phyloP scores from a whole-genome alignment of 2,888 invertebrate genomes.

The Dioctria linearis region DNA sequence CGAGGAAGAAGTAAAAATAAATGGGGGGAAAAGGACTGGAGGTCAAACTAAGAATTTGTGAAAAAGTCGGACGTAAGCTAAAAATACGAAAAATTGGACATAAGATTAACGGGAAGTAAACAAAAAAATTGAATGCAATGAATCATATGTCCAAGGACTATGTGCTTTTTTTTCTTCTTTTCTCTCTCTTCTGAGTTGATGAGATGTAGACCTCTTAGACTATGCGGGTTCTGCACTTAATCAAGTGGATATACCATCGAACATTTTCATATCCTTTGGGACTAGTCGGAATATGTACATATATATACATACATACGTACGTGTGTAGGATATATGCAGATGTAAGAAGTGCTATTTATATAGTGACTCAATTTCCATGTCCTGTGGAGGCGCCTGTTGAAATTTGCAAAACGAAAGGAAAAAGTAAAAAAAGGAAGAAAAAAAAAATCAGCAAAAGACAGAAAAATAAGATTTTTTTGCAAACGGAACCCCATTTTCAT shows the following conservation, averaged over 20 bases:
- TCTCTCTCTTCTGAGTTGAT: slow-evolving; percentile 12
- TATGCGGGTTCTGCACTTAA: slow-evolving; percentile 33
- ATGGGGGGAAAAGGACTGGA: background rate
- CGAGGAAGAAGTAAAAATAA: background rate
- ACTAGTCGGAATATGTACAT: too few species aligned
- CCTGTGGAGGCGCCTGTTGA: slow-evolving; percentile 2
- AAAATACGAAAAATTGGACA: background rate
- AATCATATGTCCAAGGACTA: slow-evolving; percentile 43
- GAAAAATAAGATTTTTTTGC: slow-evolving; percentile 23
- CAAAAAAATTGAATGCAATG: slow-evolving; percentile 41
- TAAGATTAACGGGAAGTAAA: slow-evolving; percentile 44
- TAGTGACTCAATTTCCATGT: slow-evolving; percentile 19
- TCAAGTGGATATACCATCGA: slow-evolving; percentile 27
- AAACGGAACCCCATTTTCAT: slow-evolving; percentile 29
- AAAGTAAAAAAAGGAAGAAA: background rate
- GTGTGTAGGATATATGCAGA: background rate
- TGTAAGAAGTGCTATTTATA: background rate
- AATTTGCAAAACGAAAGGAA: background rate
- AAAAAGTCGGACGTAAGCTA: slow-evolving; percentile 4
- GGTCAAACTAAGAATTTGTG: background rate
- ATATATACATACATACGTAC: background rate
- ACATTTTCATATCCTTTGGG: background rate
- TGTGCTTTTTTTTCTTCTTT: too few species aligned
- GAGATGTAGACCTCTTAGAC: slow-evolving; percentile 24
- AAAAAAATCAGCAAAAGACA: background rate